Evolutionary conservation across 2,113 vertebrate genomes (phyloP).

Genomic region (Xenopus borealis): DNA sequence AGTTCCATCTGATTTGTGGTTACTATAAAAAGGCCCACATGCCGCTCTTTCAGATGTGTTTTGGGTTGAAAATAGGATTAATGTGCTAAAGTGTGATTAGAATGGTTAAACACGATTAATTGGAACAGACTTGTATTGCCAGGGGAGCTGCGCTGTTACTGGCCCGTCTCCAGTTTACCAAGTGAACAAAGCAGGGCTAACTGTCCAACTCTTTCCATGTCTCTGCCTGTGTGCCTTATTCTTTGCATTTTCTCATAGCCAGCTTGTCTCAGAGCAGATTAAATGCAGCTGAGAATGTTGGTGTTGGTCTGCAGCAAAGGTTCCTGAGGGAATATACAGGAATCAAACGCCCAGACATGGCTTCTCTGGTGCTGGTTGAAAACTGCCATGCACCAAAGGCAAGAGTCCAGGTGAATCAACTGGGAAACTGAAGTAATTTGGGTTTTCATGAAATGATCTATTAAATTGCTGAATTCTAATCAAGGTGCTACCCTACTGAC

Average conservation of each 20-base stretch:
- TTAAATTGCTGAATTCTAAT: conserved; percentile 98
- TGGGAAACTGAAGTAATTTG: conserved; percentile 83
- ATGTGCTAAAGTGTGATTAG: conserved; percentile 99
- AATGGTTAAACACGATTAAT: conserved; percentile 99
- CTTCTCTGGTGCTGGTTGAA: conserved; percentile 79
- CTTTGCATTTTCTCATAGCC: conserved; percentile 91
- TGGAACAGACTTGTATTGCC: conserved; percentile 85
- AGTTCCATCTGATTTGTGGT: conserved; percentile 92
- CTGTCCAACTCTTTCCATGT: conserved; percentile 81
- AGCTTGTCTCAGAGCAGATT: conserved; percentile 99
- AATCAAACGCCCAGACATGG: conserved; percentile 90
- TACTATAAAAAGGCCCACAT: conserved; percentile 89
- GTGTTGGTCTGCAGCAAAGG: conserved; percentile 77
- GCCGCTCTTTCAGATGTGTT: conserved; percentile 88
- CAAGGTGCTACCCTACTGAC: conserved; percentile 91
- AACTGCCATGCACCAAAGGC: conserved; percentile 88
- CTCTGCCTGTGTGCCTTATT: conserved; percentile 71
- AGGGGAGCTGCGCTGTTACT: conserved; percentile 77
- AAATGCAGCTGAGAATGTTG: conserved; percentile 99
- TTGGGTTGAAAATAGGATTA: conserved; percentile 99
- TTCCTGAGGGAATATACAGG: conserved; percentile 96
- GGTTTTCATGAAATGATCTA: conserved; percentile 94
- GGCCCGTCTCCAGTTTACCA: conserved; percentile 84
- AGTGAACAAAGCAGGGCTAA: conserved; percentile 84
- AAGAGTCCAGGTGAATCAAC: conserved; percentile 91